These are phyloP conservation scores for Petrocephalus sullivani DNA, from an alignment of 2,797 vertebrate species.

Conservation along the genomic window DNA sequence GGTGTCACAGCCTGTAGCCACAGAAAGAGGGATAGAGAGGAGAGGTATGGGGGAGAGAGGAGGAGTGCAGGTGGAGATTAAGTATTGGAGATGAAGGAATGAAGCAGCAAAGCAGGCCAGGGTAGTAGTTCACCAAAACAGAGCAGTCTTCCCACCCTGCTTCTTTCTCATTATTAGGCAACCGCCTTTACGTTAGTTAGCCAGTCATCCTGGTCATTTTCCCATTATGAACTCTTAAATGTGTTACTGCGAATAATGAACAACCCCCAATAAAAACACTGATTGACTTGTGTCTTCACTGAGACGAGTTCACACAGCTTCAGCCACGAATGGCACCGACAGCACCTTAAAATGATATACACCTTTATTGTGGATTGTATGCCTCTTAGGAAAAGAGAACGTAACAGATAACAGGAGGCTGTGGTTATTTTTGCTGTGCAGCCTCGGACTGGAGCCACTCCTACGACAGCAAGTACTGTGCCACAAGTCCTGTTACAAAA, in stretches of 20 bases:
- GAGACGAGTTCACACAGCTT: not conserved
- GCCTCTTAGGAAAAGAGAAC: slow-evolving; percentile 27
- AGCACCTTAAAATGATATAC: slow-evolving; percentile 27
- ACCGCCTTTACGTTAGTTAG: not conserved
- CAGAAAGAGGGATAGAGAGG: not conserved
- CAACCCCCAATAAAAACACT: not conserved
- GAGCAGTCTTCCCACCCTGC: not conserved
- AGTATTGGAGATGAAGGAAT: not conserved
- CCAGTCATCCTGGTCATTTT: not conserved
- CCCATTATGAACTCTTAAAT: not conserved
- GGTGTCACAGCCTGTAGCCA: not conserved
- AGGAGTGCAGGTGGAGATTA: not conserved
- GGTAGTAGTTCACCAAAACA: not conserved
- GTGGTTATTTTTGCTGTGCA: slow-evolving; percentile 23
- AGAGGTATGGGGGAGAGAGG: not conserved
- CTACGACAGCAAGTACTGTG: slow-evolving; percentile 43
- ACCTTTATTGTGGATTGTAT: slow-evolving; percentile 28
- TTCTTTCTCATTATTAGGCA: not conserved
- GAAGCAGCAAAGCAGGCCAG: not conserved
- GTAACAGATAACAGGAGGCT: slow-evolving; percentile 19
- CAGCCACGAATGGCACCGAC: not conserved
- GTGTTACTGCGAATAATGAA: not conserved
- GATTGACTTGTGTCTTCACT: not conserved
- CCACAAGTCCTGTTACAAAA: slow-evolving; percentile 29
- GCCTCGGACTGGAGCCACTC: slow-evolving; percentile 19